Percentiles rank a stretch among this genome's conserved stretches.
phyloP scores from a whole-genome alignment of 2,888 invertebrate genomes.

The Catocala fraxini region DNA sequence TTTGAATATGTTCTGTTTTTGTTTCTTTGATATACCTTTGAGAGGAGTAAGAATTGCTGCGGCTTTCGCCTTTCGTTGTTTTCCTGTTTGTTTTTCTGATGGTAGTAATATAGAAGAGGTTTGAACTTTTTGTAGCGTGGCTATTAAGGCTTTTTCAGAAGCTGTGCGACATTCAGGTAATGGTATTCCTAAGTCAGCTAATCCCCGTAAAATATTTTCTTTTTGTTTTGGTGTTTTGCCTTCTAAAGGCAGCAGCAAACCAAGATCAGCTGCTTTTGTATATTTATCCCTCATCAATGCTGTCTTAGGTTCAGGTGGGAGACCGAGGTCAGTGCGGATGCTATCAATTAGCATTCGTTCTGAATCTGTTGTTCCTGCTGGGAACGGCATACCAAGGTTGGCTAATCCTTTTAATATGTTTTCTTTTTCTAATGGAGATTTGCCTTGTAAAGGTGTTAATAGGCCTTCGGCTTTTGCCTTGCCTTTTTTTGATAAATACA shows the following conservation, averaged over 20 bases:
- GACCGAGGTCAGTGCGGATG: constrained; percentile 21
- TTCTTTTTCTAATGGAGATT: constrained; percentile 21
- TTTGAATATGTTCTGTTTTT: constrained; percentile 5
- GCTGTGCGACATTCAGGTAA: constrained; percentile 32
- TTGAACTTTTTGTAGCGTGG: constrained; percentile 30
- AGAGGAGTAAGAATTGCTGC: constrained; percentile 38
- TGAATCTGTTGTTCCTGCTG: constrained; percentile 27
- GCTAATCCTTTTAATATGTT: constrained; percentile 28
- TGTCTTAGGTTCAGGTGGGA: constrained; percentile 31
- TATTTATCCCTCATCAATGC: constrained; percentile 19
- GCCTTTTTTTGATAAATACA: constrained; percentile 7
- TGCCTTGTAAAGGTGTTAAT: constrained; percentile 27
- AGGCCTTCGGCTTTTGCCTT: constrained; percentile 15
- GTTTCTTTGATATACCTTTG: no score
- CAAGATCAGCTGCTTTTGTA: constrained; percentile 18
- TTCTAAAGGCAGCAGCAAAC: constrained; percentile 22
- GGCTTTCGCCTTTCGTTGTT: constrained; percentile 42
- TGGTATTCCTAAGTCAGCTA: constrained; percentile 17
- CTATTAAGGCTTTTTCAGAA: constrained; percentile 44
- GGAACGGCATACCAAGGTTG: constrained; percentile 21
- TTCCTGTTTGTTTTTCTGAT: constrained; percentile 15
- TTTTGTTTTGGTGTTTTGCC: constrained; percentile 21
- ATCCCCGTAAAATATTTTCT: constrained; percentile 19
- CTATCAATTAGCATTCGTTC: constrained; percentile 23
- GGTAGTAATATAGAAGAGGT: background rate